phyloP scores from a whole-genome alignment of 2,888 invertebrate genomes.

The Hipparchia semele region DNA sequence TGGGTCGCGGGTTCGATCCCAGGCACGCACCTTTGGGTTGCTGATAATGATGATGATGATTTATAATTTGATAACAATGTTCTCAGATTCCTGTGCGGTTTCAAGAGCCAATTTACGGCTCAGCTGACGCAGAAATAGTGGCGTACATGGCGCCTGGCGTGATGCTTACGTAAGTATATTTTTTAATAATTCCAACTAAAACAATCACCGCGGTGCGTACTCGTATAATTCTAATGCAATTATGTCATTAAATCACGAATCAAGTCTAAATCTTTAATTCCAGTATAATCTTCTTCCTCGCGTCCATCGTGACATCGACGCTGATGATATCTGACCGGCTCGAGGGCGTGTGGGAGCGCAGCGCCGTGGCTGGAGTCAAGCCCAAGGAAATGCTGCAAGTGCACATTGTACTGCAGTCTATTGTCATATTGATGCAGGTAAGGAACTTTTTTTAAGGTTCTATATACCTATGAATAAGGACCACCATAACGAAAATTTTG shows the following conservation, averaged over 20 bases:
- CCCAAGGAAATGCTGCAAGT: constrained; percentile 91
- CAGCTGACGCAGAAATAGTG: constrained; percentile 86
- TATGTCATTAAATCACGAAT: no score
- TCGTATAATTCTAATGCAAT: no score
- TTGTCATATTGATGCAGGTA: constrained; percentile 88
- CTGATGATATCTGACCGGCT: constrained; percentile 91
- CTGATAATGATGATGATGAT: not conserved
- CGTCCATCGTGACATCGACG: constrained; percentile 91
- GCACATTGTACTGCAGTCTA: constrained; percentile 89
- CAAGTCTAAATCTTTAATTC: not conserved
- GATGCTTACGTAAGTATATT: constrained; percentile 87
- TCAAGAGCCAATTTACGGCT: constrained; percentile 87
- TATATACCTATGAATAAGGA: no score
- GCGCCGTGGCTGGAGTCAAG: constrained; percentile 92
- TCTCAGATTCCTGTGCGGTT: constrained; percentile 85
- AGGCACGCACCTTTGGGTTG: no score
- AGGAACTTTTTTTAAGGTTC: no score
- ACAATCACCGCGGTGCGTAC: no score
- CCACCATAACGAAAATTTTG: no score
- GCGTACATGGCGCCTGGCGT: constrained; percentile 94
- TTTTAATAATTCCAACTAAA: constrained; percentile 35
- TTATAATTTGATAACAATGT: not conserved
- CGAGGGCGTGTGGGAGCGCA: constrained; percentile 94
- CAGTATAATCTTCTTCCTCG: constrained; percentile 93
- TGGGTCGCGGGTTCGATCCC: no score